Percentiles rank a stretch among this genome's conserved stretches.
Conservation (phyloP, 2,113 vertebrate species). For the Pomatostomus ruficeps region DNA sequence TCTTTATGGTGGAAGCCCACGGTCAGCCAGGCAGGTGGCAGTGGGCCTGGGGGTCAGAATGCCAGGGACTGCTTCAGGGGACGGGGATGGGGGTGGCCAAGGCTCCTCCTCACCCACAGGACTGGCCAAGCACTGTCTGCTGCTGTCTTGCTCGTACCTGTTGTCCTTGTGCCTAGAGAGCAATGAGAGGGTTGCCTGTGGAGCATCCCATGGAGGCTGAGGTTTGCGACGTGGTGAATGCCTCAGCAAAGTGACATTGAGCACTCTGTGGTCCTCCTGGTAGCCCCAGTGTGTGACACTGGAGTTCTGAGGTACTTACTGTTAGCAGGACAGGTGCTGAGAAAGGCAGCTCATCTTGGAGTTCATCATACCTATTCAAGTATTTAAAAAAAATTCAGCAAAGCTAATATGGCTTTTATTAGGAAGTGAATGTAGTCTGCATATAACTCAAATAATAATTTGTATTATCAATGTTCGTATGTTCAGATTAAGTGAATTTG, state of each 20-base stretch:
- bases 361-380: not conserved
- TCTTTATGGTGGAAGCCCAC: not conserved
- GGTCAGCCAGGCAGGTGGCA: not conserved
- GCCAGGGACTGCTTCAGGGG: not conserved
- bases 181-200: not conserved
- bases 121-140: not conserved
- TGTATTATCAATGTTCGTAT: not conserved
- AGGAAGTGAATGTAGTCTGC: not conserved
- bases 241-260: not conserved
- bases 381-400: not conserved
- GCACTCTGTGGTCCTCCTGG: not conserved
- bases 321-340: not conserved
- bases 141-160: not conserved
- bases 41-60: not conserved
- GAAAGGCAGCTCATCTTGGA: not conserved
- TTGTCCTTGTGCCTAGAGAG: not conserved
- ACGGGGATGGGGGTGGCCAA: not conserved
- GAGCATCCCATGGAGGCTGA: not conserved
- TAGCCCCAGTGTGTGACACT: not conserved
- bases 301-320: not conserved
- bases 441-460: not conserved
- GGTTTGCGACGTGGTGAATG: not conserved
- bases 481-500: not conserved
- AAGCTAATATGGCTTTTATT: not conserved
- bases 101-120: not conserved